Evolutionary conservation across 2,113 vertebrate genomes (phyloP), one percentile per base, ranked within the genome.

Genomic region (Sitta europaea): DNA sequence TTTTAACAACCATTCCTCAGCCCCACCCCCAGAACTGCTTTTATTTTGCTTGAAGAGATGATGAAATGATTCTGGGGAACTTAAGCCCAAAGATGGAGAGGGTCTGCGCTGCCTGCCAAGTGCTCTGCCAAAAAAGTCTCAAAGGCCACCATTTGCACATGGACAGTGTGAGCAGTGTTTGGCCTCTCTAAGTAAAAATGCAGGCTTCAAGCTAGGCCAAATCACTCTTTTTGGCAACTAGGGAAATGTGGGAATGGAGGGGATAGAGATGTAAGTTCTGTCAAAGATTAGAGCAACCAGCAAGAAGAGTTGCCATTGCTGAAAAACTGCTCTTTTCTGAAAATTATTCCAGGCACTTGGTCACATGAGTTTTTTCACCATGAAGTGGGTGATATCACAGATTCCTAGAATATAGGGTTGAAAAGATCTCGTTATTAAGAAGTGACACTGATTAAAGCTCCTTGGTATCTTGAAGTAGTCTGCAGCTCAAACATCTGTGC

Each of bases 41-140:
- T 87, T 85, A n/a, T 91, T 91, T 91, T 48, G 6, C 61, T 94
- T 84, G 51, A 95, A 89, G 76, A 86, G 61, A 63, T 70, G 76
- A 74, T 84, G 68, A 86, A 92, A 92, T 55, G 4, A 40, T 76
- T 36, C 51, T 74, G 51, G 25, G 71, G 75, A 88, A 93, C 58
- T 14, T 74, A 47, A 78, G 42, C 40, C 29, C 55, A 14, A 12
- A 12, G 68, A 66, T 13, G 63, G 75, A 76, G 71, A 88, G 76
- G n/a, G 28, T 65, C 77, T 72, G 77, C 36, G 4, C 35, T 40
- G 76, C 43, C 25, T 28, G 2, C 75, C 2, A 12, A 78, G 38
- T 4, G 14, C n/a, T 73, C 33, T 86, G 70, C 88, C 74, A 76
- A 19, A 21, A 21, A 68, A 27, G n/a, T 17, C 75, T 73, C 62